phyloP scores from a whole-genome alignment of 1,140 invertebrate species.

The Bombyx mori region DNA sequence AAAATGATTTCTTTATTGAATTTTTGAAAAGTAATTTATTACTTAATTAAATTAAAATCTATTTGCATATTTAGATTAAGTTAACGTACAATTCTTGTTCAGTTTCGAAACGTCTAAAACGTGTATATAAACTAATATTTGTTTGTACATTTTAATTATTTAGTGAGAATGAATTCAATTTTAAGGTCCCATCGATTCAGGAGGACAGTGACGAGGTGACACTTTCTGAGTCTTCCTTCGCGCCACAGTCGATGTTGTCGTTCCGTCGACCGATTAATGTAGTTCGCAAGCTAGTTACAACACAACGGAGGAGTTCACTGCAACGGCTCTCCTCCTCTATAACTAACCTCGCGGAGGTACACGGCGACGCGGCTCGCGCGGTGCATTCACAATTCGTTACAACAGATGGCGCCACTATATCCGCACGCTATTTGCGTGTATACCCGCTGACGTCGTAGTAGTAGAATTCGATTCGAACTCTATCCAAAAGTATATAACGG shows the following conservation, averaged over 20 bases:
- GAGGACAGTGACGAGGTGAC: conserved; percentile 47
- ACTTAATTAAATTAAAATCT: no score
- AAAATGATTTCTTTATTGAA: conserved; percentile 10
- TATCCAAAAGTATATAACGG: no score
- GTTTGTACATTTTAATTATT: conserved; percentile 2
- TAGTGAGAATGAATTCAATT: conserved; percentile 22
- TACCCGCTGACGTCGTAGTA: no score
- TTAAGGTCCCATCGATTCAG: conserved; percentile 55
- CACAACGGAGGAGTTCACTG: conserved; percentile 58
- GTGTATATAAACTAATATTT: not conserved
- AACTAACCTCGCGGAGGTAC: conserved; percentile 65
- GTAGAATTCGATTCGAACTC: no score
- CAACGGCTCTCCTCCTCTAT: conserved; percentile 61
- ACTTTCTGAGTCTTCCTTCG: conserved; percentile 43
- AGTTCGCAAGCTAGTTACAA: conserved; percentile 63
- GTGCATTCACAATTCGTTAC: conserved; percentile 41
- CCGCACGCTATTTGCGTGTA: no score
- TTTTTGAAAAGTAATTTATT: not conserved
- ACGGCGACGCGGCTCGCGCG: conserved; percentile 26
- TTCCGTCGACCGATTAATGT: conserved; percentile 55
- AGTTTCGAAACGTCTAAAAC: not conserved
- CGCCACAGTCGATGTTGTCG: conserved; percentile 45
- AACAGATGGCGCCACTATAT: no score
- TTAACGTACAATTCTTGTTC: no score
- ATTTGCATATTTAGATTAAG: no score